Conservation (phyloP, 1,140 invertebrate genomes). For the Chironomus tepperi region DNA sequence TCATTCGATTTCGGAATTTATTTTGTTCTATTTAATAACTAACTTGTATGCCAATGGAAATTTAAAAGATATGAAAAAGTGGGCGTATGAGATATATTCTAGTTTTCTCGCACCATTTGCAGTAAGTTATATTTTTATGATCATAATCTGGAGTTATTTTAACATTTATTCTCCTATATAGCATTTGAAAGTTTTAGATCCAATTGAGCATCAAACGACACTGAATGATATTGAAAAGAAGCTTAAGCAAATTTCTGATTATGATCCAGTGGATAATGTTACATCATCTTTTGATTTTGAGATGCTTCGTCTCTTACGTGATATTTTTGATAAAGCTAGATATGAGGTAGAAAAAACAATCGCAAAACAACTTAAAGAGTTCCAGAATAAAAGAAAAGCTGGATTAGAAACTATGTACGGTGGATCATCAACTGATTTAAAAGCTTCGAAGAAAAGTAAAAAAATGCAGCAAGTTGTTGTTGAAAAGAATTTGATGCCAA, state of each 20-base stretch:
- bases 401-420: background rate
- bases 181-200: background rate
- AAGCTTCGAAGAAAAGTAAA: background rate
- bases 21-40: conserved; percentile 76
- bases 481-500: background rate
- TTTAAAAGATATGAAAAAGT: conserved; percentile 73
- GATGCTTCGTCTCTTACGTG: background rate
- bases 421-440: background rate
- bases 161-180: background rate
- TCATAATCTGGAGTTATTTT: background rate
- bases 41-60: conserved; percentile 68
- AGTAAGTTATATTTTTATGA: conserved; percentile 32
- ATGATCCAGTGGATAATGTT: background rate
- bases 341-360: background rate
- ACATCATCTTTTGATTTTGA: background rate
- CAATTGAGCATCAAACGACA: background rate
- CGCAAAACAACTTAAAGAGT: background rate
- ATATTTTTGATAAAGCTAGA: background rate
- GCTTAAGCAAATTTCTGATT: background rate
- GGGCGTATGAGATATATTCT: conserved; percentile 84
- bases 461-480: background rate
- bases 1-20: conserved; percentile 65
- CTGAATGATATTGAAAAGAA: background rate
- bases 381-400: background rate
- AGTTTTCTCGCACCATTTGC: conserved; percentile 74